Conservation (phyloP, 2,797 vertebrate species). For the Eulemur albifrons region DNA sequence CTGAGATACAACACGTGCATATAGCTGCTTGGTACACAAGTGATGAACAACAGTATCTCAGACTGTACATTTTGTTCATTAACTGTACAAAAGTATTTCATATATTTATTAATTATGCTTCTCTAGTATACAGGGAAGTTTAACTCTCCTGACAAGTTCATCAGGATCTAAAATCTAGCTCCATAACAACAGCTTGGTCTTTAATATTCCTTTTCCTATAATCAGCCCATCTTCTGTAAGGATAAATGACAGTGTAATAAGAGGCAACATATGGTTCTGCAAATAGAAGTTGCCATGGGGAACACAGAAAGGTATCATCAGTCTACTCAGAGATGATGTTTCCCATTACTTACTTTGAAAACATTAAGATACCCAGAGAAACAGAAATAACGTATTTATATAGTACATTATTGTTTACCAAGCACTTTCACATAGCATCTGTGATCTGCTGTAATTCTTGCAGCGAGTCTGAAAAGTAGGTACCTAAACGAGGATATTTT, state of each 20-base stretch:
- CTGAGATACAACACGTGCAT: not conserved
- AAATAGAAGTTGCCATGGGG: not conserved
- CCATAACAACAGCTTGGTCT: not conserved
- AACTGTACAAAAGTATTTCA: not conserved
- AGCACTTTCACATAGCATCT: not conserved
- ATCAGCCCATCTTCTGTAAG: not conserved
- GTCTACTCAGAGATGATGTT: not conserved
- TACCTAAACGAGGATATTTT: not conserved
- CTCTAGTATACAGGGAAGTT: not conserved
- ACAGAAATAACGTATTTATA: not conserved
- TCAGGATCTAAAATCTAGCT: not conserved
- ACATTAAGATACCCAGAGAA: not conserved
- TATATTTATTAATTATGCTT: not conserved
- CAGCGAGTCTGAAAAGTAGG: not conserved
- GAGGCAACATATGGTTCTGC: not conserved
- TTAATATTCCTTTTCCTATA: constrained; percentile 8
- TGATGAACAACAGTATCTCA: not conserved
- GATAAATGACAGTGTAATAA: not conserved
- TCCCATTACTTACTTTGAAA: not conserved
- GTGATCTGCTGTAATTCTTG: not conserved
- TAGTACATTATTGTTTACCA: not conserved
- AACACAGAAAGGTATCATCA: not conserved
- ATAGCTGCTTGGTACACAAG: not conserved
- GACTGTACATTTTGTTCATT: not conserved
- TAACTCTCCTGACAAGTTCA: not conserved